Percentiles rank a stretch among this genome's conserved stretches.
These are phyloP conservation scores for Pocillopora meandrina DNA, from an alignment of 92 coral and sea anemone species.

Conservation along the genomic window DNA sequence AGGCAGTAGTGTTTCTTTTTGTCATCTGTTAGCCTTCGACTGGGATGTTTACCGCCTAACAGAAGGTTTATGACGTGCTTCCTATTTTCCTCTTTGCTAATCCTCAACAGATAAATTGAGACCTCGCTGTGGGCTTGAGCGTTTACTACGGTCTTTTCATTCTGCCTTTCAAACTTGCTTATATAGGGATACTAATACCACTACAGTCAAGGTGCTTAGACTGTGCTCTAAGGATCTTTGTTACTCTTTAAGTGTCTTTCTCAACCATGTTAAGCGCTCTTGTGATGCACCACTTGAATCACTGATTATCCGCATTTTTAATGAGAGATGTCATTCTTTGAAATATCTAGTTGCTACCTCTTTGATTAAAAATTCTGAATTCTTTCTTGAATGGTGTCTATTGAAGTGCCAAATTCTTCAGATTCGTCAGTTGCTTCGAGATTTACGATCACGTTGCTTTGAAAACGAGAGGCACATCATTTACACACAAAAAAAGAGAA, in stretches of 20 bases:
- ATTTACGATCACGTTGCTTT: neutral
- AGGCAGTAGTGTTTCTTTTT: neutral
- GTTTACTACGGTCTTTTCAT: neutral
- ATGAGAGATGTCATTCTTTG: too few relatives aligned
- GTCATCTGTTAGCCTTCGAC: too few relatives aligned
- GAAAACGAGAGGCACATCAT: neutral
- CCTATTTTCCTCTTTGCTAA: neutral
- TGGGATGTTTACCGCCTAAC: too few relatives aligned
- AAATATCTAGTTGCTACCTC: too few relatives aligned
- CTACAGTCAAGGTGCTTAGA: neutral
- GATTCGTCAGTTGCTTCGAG: neutral
- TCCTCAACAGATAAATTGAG: neutral
- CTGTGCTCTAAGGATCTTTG: neutral
- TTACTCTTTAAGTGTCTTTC: neutral
- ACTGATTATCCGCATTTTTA: too few relatives aligned
- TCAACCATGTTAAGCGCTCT: too few relatives aligned
- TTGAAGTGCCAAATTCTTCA: too few relatives aligned
- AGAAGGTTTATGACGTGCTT: neutral
- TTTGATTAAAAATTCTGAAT: too few relatives aligned
- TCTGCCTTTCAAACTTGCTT: neutral
- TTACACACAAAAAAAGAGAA: too few relatives aligned
- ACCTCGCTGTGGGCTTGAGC: neutral
- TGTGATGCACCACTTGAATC: too few relatives aligned
- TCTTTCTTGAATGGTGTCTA: too few relatives aligned
- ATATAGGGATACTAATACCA: neutral